These are phyloP conservation scores for Podabrus alpinus DNA, from an alignment of 2,888 invertebrate genomes.

Conservation along the genomic window DNA sequence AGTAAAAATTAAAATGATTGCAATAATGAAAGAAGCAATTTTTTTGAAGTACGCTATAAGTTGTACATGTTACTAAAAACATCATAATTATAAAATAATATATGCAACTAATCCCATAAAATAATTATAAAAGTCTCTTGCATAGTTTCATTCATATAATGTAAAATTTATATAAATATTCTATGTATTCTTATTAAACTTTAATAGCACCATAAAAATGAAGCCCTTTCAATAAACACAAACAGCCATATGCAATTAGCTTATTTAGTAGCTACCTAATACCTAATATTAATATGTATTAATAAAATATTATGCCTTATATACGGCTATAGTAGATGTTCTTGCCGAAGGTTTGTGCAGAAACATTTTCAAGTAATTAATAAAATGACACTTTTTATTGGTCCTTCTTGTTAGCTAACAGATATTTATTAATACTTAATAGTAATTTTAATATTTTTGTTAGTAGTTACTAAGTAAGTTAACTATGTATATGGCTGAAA, in stretches of 20 bases:
- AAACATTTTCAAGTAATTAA: too few relatives aligned
- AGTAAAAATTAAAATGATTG: neutral
- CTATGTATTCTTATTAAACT: neutral
- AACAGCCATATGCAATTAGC: too few relatives aligned
- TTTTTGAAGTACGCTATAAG: neutral
- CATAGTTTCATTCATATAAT: neutral
- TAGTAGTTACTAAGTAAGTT: too few relatives aligned
- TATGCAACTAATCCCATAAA: neutral
- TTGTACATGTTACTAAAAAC: neutral
- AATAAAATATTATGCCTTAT: too few relatives aligned
- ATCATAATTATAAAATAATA: neutral
- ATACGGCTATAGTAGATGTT: too few relatives aligned
- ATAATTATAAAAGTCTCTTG: neutral
- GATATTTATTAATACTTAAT: too few relatives aligned
- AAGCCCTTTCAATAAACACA: neutral
- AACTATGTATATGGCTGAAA: neutral
- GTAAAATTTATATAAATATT: neutral
- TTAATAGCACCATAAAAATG: neutral
- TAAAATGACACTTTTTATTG: too few relatives aligned
- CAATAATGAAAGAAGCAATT: neutral
- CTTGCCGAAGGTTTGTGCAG: too few relatives aligned
- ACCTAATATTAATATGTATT: too few relatives aligned
- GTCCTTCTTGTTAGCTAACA: too few relatives aligned
- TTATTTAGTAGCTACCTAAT: too few relatives aligned
- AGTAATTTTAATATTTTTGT: too few relatives aligned